A percentile compares a stretch with the other conserved stretches of the same genome.
These are phyloP conservation scores for Doryteuthis pealeii DNA, from an alignment of 1,140 invertebrate species.

Conservation along the genomic window DNA sequence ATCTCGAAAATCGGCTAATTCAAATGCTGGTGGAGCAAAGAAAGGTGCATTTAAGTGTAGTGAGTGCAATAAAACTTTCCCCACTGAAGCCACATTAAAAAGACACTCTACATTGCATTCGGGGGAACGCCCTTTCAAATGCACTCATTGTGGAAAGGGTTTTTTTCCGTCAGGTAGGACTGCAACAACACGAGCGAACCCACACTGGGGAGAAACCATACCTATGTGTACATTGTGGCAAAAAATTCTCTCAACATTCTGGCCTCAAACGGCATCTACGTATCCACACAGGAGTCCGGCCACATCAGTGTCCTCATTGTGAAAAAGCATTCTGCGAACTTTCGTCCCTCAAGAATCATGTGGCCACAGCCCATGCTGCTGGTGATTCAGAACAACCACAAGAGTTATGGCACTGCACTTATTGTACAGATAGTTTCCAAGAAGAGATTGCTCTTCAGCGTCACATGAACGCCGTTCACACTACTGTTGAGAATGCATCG, in stretches of 20 bases:
- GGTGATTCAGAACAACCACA: background rate
- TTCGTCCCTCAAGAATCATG: background rate
- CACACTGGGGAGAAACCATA: slow-evolving; percentile 95
- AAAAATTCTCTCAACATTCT: background rate
- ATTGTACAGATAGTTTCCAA: background rate
- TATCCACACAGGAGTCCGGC: slow-evolving; percentile 58
- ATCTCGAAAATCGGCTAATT: background rate
- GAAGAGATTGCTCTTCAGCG: background rate
- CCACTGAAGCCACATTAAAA: slow-evolving; percentile 61
- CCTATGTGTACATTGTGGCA: slow-evolving; percentile 77
- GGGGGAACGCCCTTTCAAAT: slow-evolving; percentile 67
- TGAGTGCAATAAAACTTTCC: slow-evolving; percentile 65
- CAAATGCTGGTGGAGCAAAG: background rate
- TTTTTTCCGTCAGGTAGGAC: slow-evolving; percentile 87
- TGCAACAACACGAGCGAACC: slow-evolving; percentile 88
- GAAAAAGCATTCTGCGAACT: background rate
- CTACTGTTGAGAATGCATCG: too few species aligned
- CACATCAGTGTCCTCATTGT: background rate
- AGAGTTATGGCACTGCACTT: background rate
- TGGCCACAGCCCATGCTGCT: background rate
- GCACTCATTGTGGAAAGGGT: slow-evolving; percentile 77
- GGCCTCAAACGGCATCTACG: slow-evolving; percentile 52
- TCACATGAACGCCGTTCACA: background rate
- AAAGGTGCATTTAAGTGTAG: slow-evolving; percentile 59
- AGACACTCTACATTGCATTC: slow-evolving; percentile 27